phyloP scores from a whole-genome alignment of 2,888 invertebrate genomes.

The Muscina levida region DNA sequence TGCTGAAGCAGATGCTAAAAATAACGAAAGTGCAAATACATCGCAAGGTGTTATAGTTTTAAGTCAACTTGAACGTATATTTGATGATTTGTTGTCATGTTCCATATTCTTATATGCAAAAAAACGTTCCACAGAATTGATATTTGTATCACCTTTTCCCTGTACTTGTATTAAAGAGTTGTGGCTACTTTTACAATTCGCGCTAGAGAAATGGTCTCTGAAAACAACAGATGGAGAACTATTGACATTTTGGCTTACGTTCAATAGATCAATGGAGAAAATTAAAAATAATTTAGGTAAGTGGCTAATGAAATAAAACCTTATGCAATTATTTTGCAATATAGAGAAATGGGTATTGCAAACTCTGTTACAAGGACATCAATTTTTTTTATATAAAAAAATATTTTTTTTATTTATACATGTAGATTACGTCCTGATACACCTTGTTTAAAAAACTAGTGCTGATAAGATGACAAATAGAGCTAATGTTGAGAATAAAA shows the following conservation, averaged over 20 bases:
- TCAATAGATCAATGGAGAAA: slow-evolving; percentile 77
- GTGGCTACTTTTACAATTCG: slow-evolving; percentile 81
- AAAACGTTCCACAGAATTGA: slow-evolving; percentile 79
- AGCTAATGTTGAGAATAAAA: too few relatives aligned
- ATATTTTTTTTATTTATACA: too few relatives aligned
- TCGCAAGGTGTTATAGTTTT: slow-evolving; percentile 22
- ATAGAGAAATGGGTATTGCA: too few relatives aligned
- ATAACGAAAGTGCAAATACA: slow-evolving; percentile 7
- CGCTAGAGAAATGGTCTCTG: slow-evolving; percentile 76
- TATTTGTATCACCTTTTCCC: slow-evolving; percentile 81
- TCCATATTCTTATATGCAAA: slow-evolving; percentile 72
- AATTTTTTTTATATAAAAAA: too few relatives aligned
- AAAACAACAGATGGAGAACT: slow-evolving; percentile 37
- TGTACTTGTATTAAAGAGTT: slow-evolving; percentile 83
- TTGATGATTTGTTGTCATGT: slow-evolving; percentile 73
- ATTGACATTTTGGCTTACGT: slow-evolving; percentile 80
- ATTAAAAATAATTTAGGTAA: slow-evolving; percentile 70
- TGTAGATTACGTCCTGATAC: too few relatives aligned
- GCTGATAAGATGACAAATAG: too few relatives aligned
- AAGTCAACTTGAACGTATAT: slow-evolving; percentile 70
- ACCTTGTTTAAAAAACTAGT: too few relatives aligned
- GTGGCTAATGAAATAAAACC: too few relatives aligned
- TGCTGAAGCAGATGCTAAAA: background rate
- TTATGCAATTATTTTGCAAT: too few relatives aligned
- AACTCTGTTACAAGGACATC: too few relatives aligned